Conservation (phyloP, 2,888 invertebrate species). For the Aphidoletes aphidimyza region DNA sequence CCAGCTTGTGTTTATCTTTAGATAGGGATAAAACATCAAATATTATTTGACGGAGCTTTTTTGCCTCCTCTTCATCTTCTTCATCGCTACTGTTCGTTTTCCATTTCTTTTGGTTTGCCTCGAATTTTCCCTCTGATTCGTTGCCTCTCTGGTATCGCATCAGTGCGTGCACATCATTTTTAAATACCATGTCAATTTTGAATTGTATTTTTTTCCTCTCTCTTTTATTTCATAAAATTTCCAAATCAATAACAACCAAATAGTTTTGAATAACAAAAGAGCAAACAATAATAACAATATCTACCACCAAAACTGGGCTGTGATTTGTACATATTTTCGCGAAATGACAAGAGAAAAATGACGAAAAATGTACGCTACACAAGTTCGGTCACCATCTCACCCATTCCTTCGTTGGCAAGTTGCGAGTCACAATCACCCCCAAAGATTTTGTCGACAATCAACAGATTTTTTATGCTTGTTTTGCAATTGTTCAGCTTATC, state of each 20-base stretch:
- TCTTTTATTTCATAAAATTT: no score
- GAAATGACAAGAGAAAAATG: not conserved
- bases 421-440: no score
- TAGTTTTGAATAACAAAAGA: constrained; percentile 49
- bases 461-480: constrained; percentile 43
- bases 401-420: not conserved
- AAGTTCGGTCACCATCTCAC: no score
- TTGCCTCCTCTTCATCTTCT: not conserved
- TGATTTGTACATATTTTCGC: no score
- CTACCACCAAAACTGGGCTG: not conserved
- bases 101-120: not conserved
- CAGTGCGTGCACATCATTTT: not conserved
- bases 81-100: not conserved
- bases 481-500: constrained; percentile 22
- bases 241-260: constrained; percentile 18
- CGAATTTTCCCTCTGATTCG: not conserved
- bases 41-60: constrained; percentile 14
- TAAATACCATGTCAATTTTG: not conserved
- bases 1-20: constrained; percentile 20
- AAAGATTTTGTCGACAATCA: constrained; percentile 4
- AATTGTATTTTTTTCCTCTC: no score
- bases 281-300: constrained; percentile 49
- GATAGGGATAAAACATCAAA: constrained; percentile 36
- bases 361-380: not conserved
- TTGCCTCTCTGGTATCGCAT: constrained; percentile 15